A percentile compares a stretch with the other conserved stretches of the same genome.
phyloP scores from a whole-genome alignment of 1,140 invertebrate genomes.

The Habropoda laboriosa region DNA sequence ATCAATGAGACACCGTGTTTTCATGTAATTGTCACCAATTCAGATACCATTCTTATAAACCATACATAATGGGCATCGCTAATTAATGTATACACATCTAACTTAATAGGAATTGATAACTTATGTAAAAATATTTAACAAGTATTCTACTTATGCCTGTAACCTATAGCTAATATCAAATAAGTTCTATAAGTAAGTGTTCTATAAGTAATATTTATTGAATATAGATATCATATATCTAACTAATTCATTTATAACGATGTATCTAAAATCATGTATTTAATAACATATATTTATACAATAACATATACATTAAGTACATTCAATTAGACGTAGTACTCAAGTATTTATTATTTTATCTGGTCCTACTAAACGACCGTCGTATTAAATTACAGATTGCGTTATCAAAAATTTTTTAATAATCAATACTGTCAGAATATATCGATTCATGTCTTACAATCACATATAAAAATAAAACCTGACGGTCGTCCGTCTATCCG shows the following conservation, averaged over 20 bases:
- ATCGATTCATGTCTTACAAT: neutral
- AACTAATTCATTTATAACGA: neutral
- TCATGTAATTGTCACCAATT: neutral
- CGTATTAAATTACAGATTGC: neutral
- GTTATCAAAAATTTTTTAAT: neutral
- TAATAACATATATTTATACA: neutral
- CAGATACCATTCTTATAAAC: neutral
- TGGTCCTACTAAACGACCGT: constrained; percentile 41
- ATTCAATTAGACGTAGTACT: neutral
- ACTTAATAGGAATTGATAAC: neutral
- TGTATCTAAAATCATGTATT: neutral
- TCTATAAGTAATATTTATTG: neutral
- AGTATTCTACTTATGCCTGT: constrained; percentile 33
- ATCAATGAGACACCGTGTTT: neutral
- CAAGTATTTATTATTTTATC: neutral
- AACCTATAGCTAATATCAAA: constrained; percentile 12
- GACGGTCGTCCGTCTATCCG: constrained; percentile 71
- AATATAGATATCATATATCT: neutral
- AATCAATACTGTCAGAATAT: neutral
- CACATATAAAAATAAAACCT: constrained; percentile 34
- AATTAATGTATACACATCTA: neutral
- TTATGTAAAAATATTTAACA: constrained; percentile 16
- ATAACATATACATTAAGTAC: neutral
- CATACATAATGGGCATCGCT: neutral
- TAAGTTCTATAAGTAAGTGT: constrained; percentile 11